Percentiles rank a stretch among this genome's conserved stretches.
These are phyloP conservation scores for Slavum lentiscoides DNA, from an alignment of 2,888 invertebrate genomes.

Conservation along the genomic window DNA sequence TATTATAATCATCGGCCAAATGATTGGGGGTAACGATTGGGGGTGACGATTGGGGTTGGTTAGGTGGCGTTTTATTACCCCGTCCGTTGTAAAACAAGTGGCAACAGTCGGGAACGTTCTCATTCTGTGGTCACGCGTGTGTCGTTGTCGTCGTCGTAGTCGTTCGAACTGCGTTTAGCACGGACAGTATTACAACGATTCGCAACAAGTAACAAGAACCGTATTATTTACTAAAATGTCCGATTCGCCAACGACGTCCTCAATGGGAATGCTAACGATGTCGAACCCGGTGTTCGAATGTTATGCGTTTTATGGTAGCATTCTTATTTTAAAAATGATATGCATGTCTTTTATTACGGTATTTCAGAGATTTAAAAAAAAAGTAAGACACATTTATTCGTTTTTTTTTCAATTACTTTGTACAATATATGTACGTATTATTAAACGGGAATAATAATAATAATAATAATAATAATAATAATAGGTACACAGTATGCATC, in stretches of 20 bases:
- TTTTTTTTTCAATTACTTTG: background rate
- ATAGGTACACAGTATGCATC: too few relatives aligned
- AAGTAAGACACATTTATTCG: slow-evolving; percentile 54
- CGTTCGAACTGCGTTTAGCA: too few relatives aligned
- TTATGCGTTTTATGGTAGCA: slow-evolving; percentile 56
- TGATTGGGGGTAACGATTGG: background rate
- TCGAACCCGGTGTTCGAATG: slow-evolving; percentile 56
- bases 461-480: too few relatives aligned
- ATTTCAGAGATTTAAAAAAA: slow-evolving; percentile 56
- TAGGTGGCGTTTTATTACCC: background rate
- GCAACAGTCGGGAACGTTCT: slow-evolving; percentile 5
- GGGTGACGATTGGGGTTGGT: background rate
- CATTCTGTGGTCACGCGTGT: background rate
- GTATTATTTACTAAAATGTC: slow-evolving; percentile 1
- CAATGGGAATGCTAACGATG: slow-evolving; percentile 55
- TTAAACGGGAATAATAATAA: too few relatives aligned
- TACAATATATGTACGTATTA: background rate
- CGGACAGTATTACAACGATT: background rate
- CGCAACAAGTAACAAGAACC: background rate
- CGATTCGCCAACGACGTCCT: background rate
- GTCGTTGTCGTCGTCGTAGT: background rate
- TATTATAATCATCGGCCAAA: background rate
- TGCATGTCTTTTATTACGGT: slow-evolving; percentile 55
- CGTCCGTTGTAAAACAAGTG: slow-evolving; percentile 5
- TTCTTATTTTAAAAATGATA: slow-evolving; percentile 56